Conservation (phyloP, 2,888 invertebrate species). For the Ectemnius continuus region DNA sequence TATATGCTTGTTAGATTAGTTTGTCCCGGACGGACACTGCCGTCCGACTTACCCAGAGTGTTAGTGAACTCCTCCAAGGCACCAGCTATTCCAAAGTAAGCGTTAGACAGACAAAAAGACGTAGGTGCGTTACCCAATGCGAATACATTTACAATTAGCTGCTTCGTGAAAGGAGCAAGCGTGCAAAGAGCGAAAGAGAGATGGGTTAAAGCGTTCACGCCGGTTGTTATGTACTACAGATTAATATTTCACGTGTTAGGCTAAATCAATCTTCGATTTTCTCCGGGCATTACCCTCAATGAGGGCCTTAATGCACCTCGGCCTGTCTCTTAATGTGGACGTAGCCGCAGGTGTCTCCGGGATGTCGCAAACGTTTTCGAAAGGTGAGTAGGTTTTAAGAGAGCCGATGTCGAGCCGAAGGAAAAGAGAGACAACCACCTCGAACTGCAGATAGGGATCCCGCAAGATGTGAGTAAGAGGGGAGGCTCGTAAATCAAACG, state of each 20-base stretch:
- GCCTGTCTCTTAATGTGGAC: conserved; percentile 32
- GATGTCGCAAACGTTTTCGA: conserved; percentile 55
- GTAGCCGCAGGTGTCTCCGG: conserved; percentile 50
- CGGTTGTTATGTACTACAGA: conserved; percentile 22
- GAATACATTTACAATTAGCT: conserved; percentile 7
- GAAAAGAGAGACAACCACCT: conserved; percentile 16
- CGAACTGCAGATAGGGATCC: conserved; percentile 19
- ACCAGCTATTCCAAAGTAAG: conserved; percentile 67
- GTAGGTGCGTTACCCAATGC: conserved; percentile 50
- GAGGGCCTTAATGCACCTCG: conserved; percentile 43
- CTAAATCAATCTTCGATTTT: conserved; percentile 28
- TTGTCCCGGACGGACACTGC: neutral
- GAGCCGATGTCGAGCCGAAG: conserved; percentile 23
- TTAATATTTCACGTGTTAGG: conserved; percentile 41
- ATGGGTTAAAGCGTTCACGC: neutral
- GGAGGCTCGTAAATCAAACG: conserved; percentile 64
- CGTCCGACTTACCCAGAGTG: conserved; percentile 71
- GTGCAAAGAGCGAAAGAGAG: neutral
- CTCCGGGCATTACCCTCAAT: conserved; percentile 31
- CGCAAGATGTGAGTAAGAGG: conserved; percentile 25
- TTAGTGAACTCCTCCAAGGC: conserved; percentile 74
- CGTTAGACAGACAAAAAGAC: conserved; percentile 46
- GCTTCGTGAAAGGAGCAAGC: conserved; percentile 9
- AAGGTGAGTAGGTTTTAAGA: conserved; percentile 59
- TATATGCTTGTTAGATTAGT: too few relatives aligned